Conservation (phyloP, 2,797 vertebrate species). For the Novumbra hubbsi region DNA sequence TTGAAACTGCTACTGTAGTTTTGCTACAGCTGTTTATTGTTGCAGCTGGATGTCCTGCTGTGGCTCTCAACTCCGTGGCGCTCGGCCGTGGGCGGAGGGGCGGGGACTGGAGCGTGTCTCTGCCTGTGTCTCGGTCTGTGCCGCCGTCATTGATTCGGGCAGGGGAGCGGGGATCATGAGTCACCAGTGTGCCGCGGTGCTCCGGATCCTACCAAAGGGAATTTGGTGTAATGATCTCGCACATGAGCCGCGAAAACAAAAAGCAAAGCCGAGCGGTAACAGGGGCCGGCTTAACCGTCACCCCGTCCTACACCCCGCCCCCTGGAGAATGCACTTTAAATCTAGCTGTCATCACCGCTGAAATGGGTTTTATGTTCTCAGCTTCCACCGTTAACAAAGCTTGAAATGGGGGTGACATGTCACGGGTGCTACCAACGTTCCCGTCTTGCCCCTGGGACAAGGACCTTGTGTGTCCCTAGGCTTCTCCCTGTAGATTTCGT, state of each 20-base stretch:
- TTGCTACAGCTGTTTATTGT: background rate
- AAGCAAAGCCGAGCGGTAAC: constrained; percentile 28
- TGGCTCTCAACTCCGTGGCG: background rate
- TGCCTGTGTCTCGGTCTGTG: constrained; percentile 28
- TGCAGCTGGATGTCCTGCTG: constrained; percentile 7
- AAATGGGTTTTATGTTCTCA: constrained; percentile 63
- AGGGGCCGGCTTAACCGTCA: constrained; percentile 34
- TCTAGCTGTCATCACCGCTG: constrained; percentile 63
- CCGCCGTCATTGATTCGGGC: constrained; percentile 45
- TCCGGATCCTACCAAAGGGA: constrained; percentile 25
- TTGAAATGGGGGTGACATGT: constrained; percentile 55
- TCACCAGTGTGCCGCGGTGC: constrained; percentile 30
- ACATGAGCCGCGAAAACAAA: constrained; percentile 35
- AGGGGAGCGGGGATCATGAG: constrained; percentile 32
- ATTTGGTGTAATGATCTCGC: constrained; percentile 33
- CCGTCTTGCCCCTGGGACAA: constrained; percentile 5
- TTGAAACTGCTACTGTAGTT: background rate
- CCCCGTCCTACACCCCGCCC: constrained; percentile 26
- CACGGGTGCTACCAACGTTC: constrained; percentile 41
- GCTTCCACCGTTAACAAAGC: constrained; percentile 63
- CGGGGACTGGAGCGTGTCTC: constrained; percentile 11
- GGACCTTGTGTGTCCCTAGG: constrained; percentile 14
- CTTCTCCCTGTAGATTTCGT: constrained; percentile 6
- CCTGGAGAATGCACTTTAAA: constrained; percentile 64
- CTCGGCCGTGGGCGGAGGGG: constrained; percentile 1